Evolutionary conservation across 2,888 invertebrate species (phyloP).

Genomic region (Suillia variegata): DNA sequence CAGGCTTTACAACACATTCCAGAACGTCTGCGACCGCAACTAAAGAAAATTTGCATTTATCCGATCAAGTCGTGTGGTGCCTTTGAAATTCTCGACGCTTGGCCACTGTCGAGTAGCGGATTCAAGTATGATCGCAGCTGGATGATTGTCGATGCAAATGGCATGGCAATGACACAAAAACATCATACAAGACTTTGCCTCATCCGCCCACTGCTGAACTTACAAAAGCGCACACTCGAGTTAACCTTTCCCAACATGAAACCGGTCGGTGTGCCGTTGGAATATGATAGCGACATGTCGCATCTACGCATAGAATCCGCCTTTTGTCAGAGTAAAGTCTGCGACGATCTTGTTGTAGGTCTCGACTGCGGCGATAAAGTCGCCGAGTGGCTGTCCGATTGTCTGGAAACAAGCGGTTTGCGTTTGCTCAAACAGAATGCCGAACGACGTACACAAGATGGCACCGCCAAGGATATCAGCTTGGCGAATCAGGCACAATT

Average conservation of each 20-base stretch:
- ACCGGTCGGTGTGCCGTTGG: slow-evolving; percentile 65
- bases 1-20: slow-evolving; percentile 43
- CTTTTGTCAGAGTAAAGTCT: slow-evolving; percentile 81
- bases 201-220: slow-evolving; percentile 74
- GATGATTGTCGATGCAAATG: slow-evolving; percentile 86
- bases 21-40: slow-evolving; percentile 36
- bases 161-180: slow-evolving; percentile 88
- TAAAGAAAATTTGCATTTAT: slow-evolving; percentile 72
- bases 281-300: slow-evolving; percentile 44
- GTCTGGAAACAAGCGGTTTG: slow-evolving; percentile 71
- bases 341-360: slow-evolving; percentile 79
- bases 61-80: slow-evolving; percentile 92
- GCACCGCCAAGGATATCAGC: slow-evolving; percentile 62
- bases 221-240: slow-evolving; percentile 64
- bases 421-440: slow-evolving; percentile 70
- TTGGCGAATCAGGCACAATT: slow-evolving; percentile 86
- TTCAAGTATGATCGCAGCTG: slow-evolving; percentile 89
- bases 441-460: slow-evolving; percentile 51
- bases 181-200: slow-evolving; percentile 78
- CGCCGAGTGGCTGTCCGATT: slow-evolving; percentile 79
- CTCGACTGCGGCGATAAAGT: slow-evolving; percentile 84
- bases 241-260: slow-evolving; percentile 70
- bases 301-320: slow-evolving; percentile 51
- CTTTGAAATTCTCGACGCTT: slow-evolving; percentile 69
- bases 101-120: slow-evolving; percentile 79